A percentile compares a stretch with the other conserved stretches of the same genome.
Evolutionary conservation across 2,888 invertebrate genomes (phyloP).

Genomic region (Euclidia mi): DNA sequence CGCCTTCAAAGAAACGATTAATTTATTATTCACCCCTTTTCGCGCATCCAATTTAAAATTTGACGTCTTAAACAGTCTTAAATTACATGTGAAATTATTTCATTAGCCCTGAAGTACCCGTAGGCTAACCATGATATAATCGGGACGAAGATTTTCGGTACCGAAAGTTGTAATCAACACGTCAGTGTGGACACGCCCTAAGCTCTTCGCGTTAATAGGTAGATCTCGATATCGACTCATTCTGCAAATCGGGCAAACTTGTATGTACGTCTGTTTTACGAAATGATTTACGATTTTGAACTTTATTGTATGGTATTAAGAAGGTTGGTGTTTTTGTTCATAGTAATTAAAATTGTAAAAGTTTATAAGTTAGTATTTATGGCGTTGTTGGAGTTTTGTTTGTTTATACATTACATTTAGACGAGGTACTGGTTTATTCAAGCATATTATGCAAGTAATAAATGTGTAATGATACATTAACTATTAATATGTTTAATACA

Average conservation of each 20-base stretch:
- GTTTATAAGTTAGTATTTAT: slow-evolving; percentile 73
- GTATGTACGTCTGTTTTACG: slow-evolving; percentile 24
- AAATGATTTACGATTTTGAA: slow-evolving; percentile 28
- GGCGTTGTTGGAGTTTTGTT: slow-evolving; percentile 69
- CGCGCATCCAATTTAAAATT: slow-evolving; percentile 89
- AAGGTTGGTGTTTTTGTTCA: slow-evolving; percentile 3
- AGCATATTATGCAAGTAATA: slow-evolving; percentile 19
- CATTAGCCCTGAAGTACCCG: slow-evolving; percentile 81
- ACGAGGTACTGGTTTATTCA: slow-evolving; percentile 40
- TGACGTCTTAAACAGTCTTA: slow-evolving; percentile 90
- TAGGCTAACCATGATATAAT: slow-evolving; percentile 68
- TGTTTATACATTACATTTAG: slow-evolving; percentile 60
- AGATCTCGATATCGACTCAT: slow-evolving; percentile 81
- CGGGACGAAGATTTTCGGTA: slow-evolving; percentile 75
- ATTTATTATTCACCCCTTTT: slow-evolving; percentile 88
- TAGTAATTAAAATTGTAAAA: slow-evolving; percentile 34
- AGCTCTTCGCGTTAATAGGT: slow-evolving; percentile 82
- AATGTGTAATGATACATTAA: slow-evolving; percentile 26
- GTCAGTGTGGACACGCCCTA: slow-evolving; percentile 82
- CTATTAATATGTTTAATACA: slow-evolving; percentile 3
- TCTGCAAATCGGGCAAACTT: slow-evolving; percentile 70
- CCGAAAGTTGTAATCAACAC: slow-evolving; percentile 85
- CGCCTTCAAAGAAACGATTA: slow-evolving; percentile 85
- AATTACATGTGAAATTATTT: slow-evolving; percentile 89
- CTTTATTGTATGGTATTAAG: slow-evolving; percentile 37